Evolutionary conservation across 2,797 vertebrate genomes (phyloP), one percentile per base, ranked within the genome.

Genomic region (Sebastes reedi): DNA sequence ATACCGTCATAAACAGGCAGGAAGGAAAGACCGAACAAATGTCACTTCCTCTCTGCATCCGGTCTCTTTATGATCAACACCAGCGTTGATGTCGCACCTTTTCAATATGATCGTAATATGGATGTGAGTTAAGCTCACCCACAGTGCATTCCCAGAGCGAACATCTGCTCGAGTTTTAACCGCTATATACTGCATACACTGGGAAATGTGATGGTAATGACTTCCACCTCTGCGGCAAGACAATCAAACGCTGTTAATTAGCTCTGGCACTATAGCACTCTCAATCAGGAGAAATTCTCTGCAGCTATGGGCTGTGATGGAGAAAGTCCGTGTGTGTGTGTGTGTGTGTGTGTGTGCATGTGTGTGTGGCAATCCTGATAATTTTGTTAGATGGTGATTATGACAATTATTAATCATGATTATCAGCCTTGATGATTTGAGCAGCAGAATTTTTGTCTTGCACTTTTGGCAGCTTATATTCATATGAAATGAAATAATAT

Each of bases 211-310:
- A 87, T 68, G 73, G 83, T 92, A 89, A 93, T 87, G 83, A 93
- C 86, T 92, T 87, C 81, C 89, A 89, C 86, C 89, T 93, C 89
- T 85, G 89, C 79, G 5, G 84, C 82, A 79, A 85, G 79, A 91
- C 90, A 93, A 91, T 93, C 90, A 91, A 88, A 89, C 10, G 16
- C 71, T 79, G 89, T 87, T 91, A 93, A 93, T 93, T 92, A 92
- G 82, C 80, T 82, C 81, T 90, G 92, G 70, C 88, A 77, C 81
- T 77, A 55, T 79, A 85, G 77, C 75, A 36, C 46, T 81, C 82
- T 88, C 88, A 93, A 91, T 92, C 93, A 93, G 86, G 82, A 76
- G 67, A 58, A 70, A 88, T 87, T 71, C 89, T 90, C 83, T 76
- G 79, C 84, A 85, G 85, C 79, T 78, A 85, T 12, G 34, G 75